Evolutionary conservation across 2,113 vertebrate genomes (phyloP).

Genomic region (Sorex fumeus): DNA sequence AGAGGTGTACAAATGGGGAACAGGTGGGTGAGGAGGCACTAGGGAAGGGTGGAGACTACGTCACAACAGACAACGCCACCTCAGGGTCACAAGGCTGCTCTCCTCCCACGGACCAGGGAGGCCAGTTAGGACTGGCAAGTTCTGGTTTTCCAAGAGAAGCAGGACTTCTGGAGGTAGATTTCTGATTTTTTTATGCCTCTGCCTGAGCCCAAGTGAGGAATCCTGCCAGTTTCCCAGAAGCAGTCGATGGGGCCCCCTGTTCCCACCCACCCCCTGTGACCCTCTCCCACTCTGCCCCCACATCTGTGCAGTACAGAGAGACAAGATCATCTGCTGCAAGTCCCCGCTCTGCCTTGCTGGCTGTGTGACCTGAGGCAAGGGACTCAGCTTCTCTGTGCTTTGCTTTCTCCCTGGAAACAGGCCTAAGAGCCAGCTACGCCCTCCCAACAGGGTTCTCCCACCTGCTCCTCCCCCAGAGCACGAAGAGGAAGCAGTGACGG

Average conservation of each 20-base stretch:
- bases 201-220: neutral
- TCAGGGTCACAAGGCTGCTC: neutral
- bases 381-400: neutral
- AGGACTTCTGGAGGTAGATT: neutral
- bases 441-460: accelerated
- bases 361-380: neutral
- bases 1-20: accelerated
- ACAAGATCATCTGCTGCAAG: too few species aligned
- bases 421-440: neutral
- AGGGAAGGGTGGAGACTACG: neutral
- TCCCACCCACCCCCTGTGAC: neutral
- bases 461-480: accelerated
- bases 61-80: too few species aligned
- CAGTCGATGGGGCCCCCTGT: accelerated
- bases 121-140: neutral
- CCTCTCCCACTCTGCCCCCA: too few species aligned
- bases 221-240: neutral
- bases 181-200: constrained; percentile 10
- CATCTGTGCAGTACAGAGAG: too few species aligned
- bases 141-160: neutral
- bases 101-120: neutral
- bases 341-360: too few species aligned
- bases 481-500: accelerated
- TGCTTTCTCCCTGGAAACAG: neutral
- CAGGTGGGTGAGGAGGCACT: accelerated